phyloP scores from a whole-genome alignment of 2,113 vertebrate species.

The Rhineura floridana region DNA sequence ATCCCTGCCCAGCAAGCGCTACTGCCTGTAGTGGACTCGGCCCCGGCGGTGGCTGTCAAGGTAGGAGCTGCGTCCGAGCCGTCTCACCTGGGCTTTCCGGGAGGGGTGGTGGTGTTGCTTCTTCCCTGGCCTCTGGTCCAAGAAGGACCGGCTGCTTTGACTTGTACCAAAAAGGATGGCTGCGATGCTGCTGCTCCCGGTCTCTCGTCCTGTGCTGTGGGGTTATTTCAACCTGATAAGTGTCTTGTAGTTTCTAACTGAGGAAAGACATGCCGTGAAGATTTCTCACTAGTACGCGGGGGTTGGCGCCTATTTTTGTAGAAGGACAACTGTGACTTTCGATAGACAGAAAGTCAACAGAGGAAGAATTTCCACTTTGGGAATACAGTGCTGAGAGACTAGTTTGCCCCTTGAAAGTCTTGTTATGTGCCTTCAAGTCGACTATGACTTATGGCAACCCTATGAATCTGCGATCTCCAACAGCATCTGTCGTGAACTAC shows the following conservation, averaged over 20 bases:
- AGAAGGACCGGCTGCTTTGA: background rate
- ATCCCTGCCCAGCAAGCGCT: constrained; percentile 58
- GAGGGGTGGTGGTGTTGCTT: background rate
- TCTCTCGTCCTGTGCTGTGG: background rate
- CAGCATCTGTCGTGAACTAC: too few species aligned
- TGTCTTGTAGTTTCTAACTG: too few species aligned
- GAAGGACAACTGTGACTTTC: background rate
- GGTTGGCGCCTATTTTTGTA: background rate
- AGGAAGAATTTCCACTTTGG: background rate
- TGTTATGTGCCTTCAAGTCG: too few species aligned
- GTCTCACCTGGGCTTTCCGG: fast-evolving
- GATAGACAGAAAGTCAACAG: background rate
- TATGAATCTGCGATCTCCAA: too few species aligned
- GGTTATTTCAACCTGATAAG: too few species aligned
- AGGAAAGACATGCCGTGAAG: background rate
- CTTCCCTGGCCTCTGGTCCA: background rate
- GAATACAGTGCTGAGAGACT: background rate
- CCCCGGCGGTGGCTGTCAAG: constrained; percentile 94
- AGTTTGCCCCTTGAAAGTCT: background rate
- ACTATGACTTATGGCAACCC: too few species aligned
- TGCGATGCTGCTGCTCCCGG: background rate
- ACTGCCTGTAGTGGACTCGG: constrained; percentile 80
- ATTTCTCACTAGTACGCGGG: background rate
- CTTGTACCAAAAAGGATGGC: background rate
- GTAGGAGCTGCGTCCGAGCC: constrained; percentile 66